These are phyloP conservation scores for Drosophila sproati DNA, from an alignment of 1,140 invertebrate species.

Conservation along the genomic window DNA sequence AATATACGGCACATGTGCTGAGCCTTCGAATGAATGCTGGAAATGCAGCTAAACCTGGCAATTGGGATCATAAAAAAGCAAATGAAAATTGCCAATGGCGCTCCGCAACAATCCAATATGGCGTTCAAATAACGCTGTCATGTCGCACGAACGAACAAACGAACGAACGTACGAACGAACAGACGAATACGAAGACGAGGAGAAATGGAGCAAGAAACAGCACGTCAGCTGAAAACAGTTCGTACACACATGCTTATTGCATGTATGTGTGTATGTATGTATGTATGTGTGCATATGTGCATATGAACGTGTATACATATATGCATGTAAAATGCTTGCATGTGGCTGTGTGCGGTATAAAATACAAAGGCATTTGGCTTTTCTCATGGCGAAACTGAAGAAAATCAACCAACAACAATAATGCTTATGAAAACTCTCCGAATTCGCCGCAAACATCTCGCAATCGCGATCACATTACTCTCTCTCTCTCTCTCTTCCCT, in stretches of 20 bases:
- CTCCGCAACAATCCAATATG: slow-evolving; percentile 54
- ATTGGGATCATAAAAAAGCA: slow-evolving; percentile 48
- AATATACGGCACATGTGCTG: slow-evolving; percentile 37
- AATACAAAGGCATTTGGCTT: slow-evolving; percentile 40
- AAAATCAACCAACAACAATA: slow-evolving; percentile 53
- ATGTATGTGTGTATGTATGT: background rate
- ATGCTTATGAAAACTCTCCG: slow-evolving; percentile 64
- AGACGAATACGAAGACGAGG: slow-evolving; percentile 30
- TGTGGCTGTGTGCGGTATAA: slow-evolving; percentile 33
- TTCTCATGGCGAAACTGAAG: slow-evolving; percentile 58
- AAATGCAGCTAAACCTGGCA: background rate
- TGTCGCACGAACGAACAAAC: slow-evolving; percentile 32
- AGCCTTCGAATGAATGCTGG: slow-evolving; percentile 8
- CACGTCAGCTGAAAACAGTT: slow-evolving; percentile 38
- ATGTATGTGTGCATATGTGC: background rate
- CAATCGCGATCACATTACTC: slow-evolving; percentile 42
- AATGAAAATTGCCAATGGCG: slow-evolving; percentile 51
- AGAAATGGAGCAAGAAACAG: slow-evolving; percentile 41
- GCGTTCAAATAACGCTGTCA: slow-evolving; percentile 66
- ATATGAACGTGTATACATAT: slow-evolving; percentile 2
- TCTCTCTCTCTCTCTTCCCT: slow-evolving; percentile 39
- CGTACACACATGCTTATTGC: slow-evolving; percentile 2
- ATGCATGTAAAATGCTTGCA: slow-evolving; percentile 43
- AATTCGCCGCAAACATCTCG: slow-evolving; percentile 73
- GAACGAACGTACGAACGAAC: background rate